These are phyloP conservation scores for Todiramphus saurophagus DNA, from an alignment of 2,113 vertebrate genomes.

Conservation along the genomic window DNA sequence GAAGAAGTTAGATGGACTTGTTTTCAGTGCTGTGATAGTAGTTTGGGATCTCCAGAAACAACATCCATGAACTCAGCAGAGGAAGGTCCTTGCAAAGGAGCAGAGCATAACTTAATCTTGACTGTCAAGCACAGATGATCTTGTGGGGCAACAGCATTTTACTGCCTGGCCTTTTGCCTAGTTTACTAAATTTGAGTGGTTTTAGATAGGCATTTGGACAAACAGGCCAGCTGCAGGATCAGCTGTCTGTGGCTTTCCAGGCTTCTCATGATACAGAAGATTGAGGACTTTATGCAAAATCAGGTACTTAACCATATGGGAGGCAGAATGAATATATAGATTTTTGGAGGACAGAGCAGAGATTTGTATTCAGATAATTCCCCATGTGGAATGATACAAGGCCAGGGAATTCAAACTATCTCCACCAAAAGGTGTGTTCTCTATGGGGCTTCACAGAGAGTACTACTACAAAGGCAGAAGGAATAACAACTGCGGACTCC, in stretches of 20 bases:
- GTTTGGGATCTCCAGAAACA: neutral
- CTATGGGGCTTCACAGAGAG: neutral
- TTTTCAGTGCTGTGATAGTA: neutral
- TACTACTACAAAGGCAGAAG: neutral
- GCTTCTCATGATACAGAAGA: neutral
- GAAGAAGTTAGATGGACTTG: neutral
- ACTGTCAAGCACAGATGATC: neutral
- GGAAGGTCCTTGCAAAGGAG: neutral
- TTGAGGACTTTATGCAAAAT: neutral
- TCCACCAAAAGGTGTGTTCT: neutral
- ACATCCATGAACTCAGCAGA: fast-evolving
- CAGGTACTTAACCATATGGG: neutral
- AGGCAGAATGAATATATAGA: neutral
- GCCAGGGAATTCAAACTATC: conserved; percentile 19
- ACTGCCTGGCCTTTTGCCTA: neutral
- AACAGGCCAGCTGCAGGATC: neutral
- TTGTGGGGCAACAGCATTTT: neutral
- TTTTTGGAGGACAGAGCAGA: neutral
- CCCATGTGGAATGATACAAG: neutral
- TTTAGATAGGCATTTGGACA: neutral
- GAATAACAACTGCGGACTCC: conserved; percentile 3
- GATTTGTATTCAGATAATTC: neutral
- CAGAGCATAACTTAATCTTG: neutral
- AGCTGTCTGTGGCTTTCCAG: neutral
- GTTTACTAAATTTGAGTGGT: neutral